These are phyloP conservation scores for Fragum fragum DNA, from an alignment of 2,888 invertebrate genomes.

Conservation along the genomic window DNA sequence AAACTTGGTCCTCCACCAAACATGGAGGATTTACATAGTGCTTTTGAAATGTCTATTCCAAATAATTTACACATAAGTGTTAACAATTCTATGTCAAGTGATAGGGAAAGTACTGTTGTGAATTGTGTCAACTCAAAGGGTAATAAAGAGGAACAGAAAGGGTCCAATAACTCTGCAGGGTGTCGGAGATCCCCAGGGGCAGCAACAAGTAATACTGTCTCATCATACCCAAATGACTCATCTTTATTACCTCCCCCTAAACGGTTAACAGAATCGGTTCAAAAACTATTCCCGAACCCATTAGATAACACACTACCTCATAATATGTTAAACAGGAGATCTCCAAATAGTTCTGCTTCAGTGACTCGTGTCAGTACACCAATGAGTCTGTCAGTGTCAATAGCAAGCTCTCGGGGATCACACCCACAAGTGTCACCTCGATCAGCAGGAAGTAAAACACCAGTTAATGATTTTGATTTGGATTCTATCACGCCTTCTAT, in stretches of 20 bases:
- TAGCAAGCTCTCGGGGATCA: constrained; percentile 36
- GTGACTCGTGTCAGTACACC: constrained; percentile 44
- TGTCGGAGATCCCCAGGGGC: constrained; percentile 78
- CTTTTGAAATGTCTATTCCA: constrained; percentile 47
- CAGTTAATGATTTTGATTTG: constrained; percentile 50
- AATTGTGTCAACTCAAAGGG: constrained; percentile 55
- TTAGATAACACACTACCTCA: constrained; percentile 74
- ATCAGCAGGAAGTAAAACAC: constrained; percentile 45
- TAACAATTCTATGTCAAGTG: constrained; percentile 37
- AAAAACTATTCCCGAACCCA: constrained; percentile 80
- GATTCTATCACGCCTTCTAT: constrained; percentile 66
- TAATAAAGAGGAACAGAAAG: constrained; percentile 68
- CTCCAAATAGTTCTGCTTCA: constrained; percentile 67
- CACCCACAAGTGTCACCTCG: constrained; percentile 20
- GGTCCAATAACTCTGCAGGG: constrained; percentile 73
- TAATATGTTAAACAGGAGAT: constrained; percentile 66
- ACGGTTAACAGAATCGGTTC: constrained; percentile 82
- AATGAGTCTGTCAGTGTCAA: constrained; percentile 47
- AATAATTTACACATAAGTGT: constrained; percentile 54
- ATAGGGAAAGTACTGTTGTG: constrained; percentile 47
- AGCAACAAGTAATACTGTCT: constrained; percentile 74
- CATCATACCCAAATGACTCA: constrained; percentile 77
- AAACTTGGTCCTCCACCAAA: constrained; percentile 28
- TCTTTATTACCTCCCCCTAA: constrained; percentile 80
- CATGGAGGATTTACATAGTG: constrained; percentile 37